Conservation (phyloP, 1,140 invertebrate genomes). For the Battus philenor region DNA sequence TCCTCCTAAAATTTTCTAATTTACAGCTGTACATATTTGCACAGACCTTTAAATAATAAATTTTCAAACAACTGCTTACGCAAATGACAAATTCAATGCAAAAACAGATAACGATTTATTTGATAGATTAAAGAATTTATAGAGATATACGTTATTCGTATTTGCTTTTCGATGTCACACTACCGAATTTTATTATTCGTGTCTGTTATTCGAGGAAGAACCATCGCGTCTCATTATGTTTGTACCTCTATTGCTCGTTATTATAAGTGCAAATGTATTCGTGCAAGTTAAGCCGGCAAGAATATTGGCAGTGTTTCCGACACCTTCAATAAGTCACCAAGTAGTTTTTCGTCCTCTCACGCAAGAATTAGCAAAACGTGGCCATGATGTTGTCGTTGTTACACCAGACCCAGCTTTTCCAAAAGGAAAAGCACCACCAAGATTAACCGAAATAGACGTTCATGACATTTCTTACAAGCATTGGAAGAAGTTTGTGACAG, state of each 20-base stretch:
- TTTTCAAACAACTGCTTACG: too few species aligned
- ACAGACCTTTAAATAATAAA: too few species aligned
- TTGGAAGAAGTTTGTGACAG: slow-evolving; percentile 14
- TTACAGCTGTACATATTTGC: too few species aligned
- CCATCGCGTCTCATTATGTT: neutral
- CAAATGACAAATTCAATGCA: too few species aligned
- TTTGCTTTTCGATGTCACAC: too few species aligned
- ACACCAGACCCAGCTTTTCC: slow-evolving; percentile 51
- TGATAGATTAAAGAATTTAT: too few species aligned
- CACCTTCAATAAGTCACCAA: slow-evolving; percentile 77
- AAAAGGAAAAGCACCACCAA: slow-evolving; percentile 28
- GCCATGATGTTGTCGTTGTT: slow-evolving; percentile 68
- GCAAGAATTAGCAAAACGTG: slow-evolving; percentile 59
- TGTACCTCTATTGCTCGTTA: neutral
- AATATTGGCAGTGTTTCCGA: slow-evolving; percentile 74
- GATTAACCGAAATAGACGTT: slow-evolving; percentile 58
- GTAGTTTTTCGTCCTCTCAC: slow-evolving; percentile 67
- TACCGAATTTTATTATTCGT: too few species aligned
- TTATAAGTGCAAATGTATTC: neutral
- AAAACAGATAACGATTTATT: too few species aligned
- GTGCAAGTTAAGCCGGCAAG: slow-evolving; percentile 19
- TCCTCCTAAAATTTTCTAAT: too few species aligned
- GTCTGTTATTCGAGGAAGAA: neutral
- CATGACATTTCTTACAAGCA: slow-evolving; percentile 37
- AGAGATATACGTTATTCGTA: too few species aligned